These are phyloP conservation scores for Poeciliopsis turneri DNA, from an alignment of 2,797 vertebrate genomes.

Conservation along the genomic window DNA sequence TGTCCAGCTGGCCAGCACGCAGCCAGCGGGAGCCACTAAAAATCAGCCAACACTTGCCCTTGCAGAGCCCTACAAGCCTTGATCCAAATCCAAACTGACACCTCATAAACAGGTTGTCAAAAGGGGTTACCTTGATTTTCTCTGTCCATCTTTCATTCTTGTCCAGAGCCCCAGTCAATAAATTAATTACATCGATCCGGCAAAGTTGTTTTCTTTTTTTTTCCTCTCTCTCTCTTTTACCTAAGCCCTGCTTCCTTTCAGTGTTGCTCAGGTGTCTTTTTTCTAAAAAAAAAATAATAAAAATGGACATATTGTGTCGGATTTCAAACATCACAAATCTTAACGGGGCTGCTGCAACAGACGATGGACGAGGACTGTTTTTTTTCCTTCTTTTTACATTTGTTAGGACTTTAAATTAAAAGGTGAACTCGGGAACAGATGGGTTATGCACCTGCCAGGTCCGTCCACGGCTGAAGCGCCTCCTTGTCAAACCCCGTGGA, in stretches of 20 bases:
- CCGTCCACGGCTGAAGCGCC: slow-evolving; percentile 32
- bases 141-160: slow-evolving; percentile 66
- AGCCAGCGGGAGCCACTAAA: slow-evolving; percentile 27
- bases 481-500: slow-evolving; percentile 41
- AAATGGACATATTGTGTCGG: slow-evolving; percentile 6
- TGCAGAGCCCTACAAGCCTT: slow-evolving; percentile 46
- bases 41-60: slow-evolving; percentile 39
- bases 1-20: slow-evolving; percentile 21
- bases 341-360: neutral
- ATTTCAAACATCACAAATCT: slow-evolving; percentile 11
- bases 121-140: slow-evolving; percentile 75
- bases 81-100: slow-evolving; percentile 77
- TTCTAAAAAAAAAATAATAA: neutral
- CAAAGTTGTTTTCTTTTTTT: slow-evolving; percentile 10
- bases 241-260: slow-evolving; percentile 8
- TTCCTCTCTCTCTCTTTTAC: too few species aligned
- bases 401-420: slow-evolving; percentile 13
- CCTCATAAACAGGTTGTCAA: slow-evolving; percentile 80
- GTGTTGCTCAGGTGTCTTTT: slow-evolving; percentile 23
- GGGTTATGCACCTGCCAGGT: slow-evolving; percentile 45
- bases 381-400: neutral
- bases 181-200: slow-evolving; percentile 68
- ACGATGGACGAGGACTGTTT: slow-evolving; percentile 9
- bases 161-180: slow-evolving; percentile 58
- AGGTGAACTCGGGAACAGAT: slow-evolving; percentile 40